Percentiles rank a stretch among this genome's conserved stretches.
These are phyloP conservation scores for Agriotes lineatus DNA, from an alignment of 2,888 invertebrate species.

Conservation along the genomic window DNA sequence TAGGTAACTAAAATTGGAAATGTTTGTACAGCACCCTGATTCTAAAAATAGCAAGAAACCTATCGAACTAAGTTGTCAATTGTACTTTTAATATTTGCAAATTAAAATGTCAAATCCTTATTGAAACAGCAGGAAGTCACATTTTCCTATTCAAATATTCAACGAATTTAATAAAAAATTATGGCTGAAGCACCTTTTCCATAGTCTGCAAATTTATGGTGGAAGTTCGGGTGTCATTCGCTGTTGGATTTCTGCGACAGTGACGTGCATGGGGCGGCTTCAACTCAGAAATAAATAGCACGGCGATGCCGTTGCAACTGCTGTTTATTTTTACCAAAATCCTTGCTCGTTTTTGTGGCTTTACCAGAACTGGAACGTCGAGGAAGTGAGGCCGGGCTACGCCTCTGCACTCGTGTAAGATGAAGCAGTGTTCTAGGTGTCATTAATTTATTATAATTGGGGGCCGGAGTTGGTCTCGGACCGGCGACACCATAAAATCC, in stretches of 20 bases:
- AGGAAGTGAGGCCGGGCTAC: neutral
- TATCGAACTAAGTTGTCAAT: too few relatives aligned
- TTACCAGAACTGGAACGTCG: neutral
- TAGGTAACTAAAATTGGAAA: too few relatives aligned
- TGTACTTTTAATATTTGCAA: too few relatives aligned
- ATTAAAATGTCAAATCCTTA: too few relatives aligned
- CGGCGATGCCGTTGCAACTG: neutral
- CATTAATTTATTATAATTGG: constrained; percentile 26
- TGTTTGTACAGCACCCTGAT: too few relatives aligned
- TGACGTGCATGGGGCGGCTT: neutral
- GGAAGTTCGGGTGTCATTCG: neutral
- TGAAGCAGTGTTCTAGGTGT: constrained; percentile 9
- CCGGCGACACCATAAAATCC: constrained; percentile 17
- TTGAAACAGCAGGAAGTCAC: too few relatives aligned
- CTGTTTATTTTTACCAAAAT: neutral
- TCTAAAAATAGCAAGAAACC: too few relatives aligned
- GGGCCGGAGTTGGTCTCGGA: neutral
- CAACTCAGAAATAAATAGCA: too few relatives aligned
- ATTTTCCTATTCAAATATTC: too few relatives aligned
- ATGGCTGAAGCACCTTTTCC: too few relatives aligned
- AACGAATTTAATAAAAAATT: too few relatives aligned
- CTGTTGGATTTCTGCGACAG: neutral
- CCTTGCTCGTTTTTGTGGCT: too few relatives aligned
- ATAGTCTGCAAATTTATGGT: constrained; percentile 1
- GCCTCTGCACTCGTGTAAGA: neutral